Conservation (phyloP, 2,888 invertebrate species). For the Labia minor region DNA sequence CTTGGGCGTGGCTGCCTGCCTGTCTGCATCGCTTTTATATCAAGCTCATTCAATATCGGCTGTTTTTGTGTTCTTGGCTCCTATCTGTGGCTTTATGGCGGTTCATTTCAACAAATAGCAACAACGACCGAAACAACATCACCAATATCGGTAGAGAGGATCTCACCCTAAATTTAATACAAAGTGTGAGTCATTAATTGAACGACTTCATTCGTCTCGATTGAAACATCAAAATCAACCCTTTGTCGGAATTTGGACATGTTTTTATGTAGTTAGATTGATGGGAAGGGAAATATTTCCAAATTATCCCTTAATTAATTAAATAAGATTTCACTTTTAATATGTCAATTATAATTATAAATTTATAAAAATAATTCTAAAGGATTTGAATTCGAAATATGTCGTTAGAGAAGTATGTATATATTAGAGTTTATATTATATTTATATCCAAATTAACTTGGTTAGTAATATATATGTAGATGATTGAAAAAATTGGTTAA, state of each 20-base stretch:
- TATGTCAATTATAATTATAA: too few relatives aligned
- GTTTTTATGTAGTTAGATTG: too few relatives aligned
- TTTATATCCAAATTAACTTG: too few relatives aligned
- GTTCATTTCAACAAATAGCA: neutral
- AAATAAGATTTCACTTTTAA: neutral
- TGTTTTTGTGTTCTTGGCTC: slow-evolving; percentile 13
- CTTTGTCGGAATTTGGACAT: neutral
- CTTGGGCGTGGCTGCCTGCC: slow-evolving; percentile 4
- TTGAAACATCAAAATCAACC: neutral
- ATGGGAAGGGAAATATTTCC: too few relatives aligned
- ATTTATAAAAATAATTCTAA: too few relatives aligned
- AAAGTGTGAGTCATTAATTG: slow-evolving; percentile 13
- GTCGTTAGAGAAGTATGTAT: too few relatives aligned
- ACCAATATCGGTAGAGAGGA: neutral
- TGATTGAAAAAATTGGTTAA: too few relatives aligned
- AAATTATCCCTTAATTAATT: neutral
- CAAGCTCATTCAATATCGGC: slow-evolving; percentile 7
- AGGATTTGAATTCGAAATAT: too few relatives aligned
- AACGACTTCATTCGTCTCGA: neutral
- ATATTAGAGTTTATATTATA: too few relatives aligned
- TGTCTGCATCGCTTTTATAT: slow-evolving; percentile 4
- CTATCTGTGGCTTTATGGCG: neutral
- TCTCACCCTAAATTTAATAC: slow-evolving; percentile 5
- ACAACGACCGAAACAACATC: neutral
- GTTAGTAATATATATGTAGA: too few relatives aligned